phyloP scores from a whole-genome alignment of 2,888 invertebrate species.

The Nebria salina region DNA sequence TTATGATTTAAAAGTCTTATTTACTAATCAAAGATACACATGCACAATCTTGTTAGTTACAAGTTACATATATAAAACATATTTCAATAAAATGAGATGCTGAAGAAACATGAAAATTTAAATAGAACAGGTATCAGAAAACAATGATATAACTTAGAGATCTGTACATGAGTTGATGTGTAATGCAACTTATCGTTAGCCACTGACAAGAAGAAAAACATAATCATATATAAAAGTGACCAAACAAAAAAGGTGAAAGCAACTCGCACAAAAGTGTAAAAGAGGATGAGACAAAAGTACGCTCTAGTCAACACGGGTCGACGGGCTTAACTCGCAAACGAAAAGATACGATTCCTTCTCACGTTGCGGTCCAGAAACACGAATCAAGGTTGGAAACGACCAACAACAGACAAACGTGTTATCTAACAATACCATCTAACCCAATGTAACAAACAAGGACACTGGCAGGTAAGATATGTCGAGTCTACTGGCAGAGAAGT shows the following conservation, averaged over 20 bases:
- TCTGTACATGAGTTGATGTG: not conserved
- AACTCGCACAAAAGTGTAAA: not conserved
- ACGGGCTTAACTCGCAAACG: slow-evolving; percentile 39
- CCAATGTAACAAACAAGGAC: slow-evolving; percentile 12
- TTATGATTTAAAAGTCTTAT: too few relatives aligned
- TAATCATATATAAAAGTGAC: not conserved
- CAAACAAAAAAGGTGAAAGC: not conserved
- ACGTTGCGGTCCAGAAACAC: slow-evolving; percentile 27
- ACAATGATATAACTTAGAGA: not conserved
- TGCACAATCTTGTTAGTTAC: too few relatives aligned
- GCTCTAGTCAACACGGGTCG: slow-evolving; percentile 30
- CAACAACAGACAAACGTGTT: slow-evolving; percentile 5
- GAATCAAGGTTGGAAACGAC: not conserved
- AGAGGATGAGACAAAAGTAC: slow-evolving; percentile 6
- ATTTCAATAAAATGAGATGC: too few relatives aligned
- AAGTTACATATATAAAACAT: too few relatives aligned
- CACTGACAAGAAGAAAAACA: not conserved
- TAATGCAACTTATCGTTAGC: not conserved
- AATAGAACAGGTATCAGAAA: too few relatives aligned
- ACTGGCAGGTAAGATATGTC: not conserved
- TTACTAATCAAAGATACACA: too few relatives aligned
- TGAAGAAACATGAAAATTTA: too few relatives aligned
- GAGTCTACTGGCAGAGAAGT: not conserved
- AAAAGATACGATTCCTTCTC: slow-evolving; percentile 42
- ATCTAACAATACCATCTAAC: slow-evolving; percentile 11